Evolutionary conservation across 2,888 invertebrate genomes (phyloP).

Genomic region (Hydroisotoma schaefferi): DNA sequence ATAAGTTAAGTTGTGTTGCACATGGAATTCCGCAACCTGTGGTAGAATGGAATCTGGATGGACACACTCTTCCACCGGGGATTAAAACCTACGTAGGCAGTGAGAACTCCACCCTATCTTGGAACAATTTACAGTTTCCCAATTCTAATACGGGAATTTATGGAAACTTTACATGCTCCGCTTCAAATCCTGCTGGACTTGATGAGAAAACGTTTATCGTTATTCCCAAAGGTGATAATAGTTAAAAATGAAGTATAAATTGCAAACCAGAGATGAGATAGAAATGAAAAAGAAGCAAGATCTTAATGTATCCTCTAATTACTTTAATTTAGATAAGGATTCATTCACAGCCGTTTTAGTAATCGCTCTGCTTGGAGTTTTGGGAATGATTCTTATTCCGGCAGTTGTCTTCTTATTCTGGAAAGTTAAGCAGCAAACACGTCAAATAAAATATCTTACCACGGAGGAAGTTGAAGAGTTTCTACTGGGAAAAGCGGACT

Average conservation of each 20-base stretch:
- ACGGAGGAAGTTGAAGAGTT: constrained; percentile 32
- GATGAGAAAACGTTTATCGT: constrained; percentile 24
- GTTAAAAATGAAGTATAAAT: neutral
- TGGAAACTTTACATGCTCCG: constrained; percentile 30
- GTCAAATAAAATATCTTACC: constrained; percentile 19
- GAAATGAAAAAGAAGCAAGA: too few species aligned
- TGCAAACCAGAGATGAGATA: neutral
- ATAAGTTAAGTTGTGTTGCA: constrained; percentile 23
- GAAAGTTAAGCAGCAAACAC: constrained; percentile 23
- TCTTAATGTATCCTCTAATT: too few species aligned
- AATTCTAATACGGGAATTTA: constrained; percentile 19
- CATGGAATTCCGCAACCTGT: constrained; percentile 30
- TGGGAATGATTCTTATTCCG: constrained; percentile 17
- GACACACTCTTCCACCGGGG: constrained; percentile 22
- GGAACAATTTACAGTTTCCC: constrained; percentile 24
- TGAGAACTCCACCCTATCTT: constrained; percentile 25
- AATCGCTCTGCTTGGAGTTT: constrained; percentile 21
- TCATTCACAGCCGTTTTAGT: constrained; percentile 26
- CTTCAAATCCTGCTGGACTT: constrained; percentile 25
- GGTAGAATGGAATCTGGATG: constrained; percentile 28
- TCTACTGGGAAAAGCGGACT: constrained; percentile 29
- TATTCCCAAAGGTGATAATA: constrained; percentile 20
- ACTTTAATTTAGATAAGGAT: constrained; percentile 25
- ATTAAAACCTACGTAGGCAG: constrained; percentile 20
- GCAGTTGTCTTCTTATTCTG: constrained; percentile 24